Conservation (phyloP, 2,888 invertebrate genomes). For the Chalcosyrphus nemorum region DNA sequence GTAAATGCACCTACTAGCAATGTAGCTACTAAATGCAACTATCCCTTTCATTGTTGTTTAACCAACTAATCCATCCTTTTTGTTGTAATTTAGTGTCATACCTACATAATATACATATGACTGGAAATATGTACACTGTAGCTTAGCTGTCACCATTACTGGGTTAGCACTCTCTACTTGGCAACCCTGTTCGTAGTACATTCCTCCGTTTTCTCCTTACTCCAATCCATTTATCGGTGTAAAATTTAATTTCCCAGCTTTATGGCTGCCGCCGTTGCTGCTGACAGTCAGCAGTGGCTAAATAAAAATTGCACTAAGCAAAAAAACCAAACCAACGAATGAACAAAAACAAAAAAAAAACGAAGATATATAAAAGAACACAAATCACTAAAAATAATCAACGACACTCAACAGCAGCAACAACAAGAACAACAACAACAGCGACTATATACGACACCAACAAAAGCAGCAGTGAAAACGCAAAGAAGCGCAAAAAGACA, state of each 20-base stretch:
- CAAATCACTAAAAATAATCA: conserved; percentile 62
- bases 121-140: too few relatives aligned
- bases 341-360: background rate
- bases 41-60: too few relatives aligned
- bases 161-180: too few relatives aligned
- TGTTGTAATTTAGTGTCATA: too few relatives aligned
- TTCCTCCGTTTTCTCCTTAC: background rate
- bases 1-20: too few relatives aligned
- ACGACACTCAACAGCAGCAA: conserved; percentile 43
- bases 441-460: conserved; percentile 17
- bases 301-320: conserved; percentile 32
- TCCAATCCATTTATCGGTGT: background rate
- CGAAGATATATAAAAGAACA: conserved; percentile 26
- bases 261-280: background rate
- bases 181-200: conserved; percentile 5
- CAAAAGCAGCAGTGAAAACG: conserved; percentile 20
- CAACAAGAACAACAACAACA: conserved; percentile 39
- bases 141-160: too few relatives aligned
- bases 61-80: too few relatives aligned
- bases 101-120: too few relatives aligned
- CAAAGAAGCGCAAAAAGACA: conserved; percentile 49
- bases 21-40: too few relatives aligned
- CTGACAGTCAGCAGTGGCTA: background rate
- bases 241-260: background rate
- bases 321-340: background rate